These are phyloP conservation scores for Actinopyga echinites DNA, from an alignment of 53 echinoderm and acorn worm species.

Conservation along the genomic window DNA sequence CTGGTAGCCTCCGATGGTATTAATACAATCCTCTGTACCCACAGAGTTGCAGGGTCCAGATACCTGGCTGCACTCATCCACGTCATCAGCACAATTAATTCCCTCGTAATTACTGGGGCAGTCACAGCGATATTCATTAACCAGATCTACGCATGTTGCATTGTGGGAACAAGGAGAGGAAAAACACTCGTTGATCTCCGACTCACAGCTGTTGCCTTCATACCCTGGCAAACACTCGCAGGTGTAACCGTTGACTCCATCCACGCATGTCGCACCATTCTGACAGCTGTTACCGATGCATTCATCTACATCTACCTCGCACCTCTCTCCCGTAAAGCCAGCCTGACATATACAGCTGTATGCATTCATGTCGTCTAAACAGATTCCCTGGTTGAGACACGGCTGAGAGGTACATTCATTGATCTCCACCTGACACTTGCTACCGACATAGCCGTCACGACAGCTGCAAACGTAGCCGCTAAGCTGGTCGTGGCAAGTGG, in stretches of 20 bases:
- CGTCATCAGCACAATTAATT: constrained; percentile 64
- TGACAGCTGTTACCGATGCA: constrained; percentile 71
- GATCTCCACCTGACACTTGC: constrained; percentile 66
- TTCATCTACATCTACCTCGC: constrained; percentile 80
- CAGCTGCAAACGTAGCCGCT: constrained; percentile 73
- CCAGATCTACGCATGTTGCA: constrained; percentile 69
- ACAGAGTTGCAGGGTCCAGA: constrained; percentile 64
- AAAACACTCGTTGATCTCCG: constrained; percentile 78
- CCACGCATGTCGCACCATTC: constrained; percentile 78
- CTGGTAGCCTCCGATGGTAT: constrained; percentile 78
- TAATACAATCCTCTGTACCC: constrained; percentile 75
- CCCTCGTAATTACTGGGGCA: constrained; percentile 84
- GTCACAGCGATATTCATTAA: constrained; percentile 67
- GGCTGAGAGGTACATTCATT: constrained; percentile 88
- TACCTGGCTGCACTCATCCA: constrained; percentile 71
- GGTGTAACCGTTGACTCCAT: constrained; percentile 71
- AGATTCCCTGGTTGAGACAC: constrained; percentile 71
- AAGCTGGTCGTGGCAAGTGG: constrained; percentile 67
- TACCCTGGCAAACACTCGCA: constrained; percentile 76
- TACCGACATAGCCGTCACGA: constrained; percentile 65
- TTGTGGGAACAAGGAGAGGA: constrained; percentile 78
- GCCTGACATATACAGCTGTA: constrained; percentile 72
- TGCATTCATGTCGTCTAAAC: constrained; percentile 64
- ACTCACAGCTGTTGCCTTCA: constrained; percentile 66
- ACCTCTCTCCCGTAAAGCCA: constrained; percentile 70